These are phyloP conservation scores for Gymnoscopelus braueri DNA, from an alignment of 2,797 vertebrate species.

Conservation along the genomic window DNA sequence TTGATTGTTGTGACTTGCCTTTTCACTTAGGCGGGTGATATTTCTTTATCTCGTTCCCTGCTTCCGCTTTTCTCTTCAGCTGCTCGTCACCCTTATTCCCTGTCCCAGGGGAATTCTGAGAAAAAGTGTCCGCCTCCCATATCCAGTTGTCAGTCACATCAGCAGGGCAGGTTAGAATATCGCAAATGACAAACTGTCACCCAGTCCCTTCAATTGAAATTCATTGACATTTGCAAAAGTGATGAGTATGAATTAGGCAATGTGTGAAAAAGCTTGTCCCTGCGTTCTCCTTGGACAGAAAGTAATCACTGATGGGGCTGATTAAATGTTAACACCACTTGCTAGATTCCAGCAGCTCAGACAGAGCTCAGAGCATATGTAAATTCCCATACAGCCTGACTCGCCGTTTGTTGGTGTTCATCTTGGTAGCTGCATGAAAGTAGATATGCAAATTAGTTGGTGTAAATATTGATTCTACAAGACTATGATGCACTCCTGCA, in stretches of 20 bases:
- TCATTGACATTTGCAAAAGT: slow-evolving; percentile 67
- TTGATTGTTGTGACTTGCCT: slow-evolving; percentile 58
- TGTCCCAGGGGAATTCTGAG: slow-evolving; percentile 44
- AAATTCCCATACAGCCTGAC: background rate
- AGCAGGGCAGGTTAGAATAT: slow-evolving; percentile 47
- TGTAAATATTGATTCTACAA: background rate
- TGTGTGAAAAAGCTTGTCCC: slow-evolving; percentile 1
- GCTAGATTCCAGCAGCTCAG: background rate
- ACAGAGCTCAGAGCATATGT: background rate
- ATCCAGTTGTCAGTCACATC: slow-evolving; percentile 59
- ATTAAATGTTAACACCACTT: background rate
- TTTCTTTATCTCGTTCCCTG: slow-evolving; percentile 76
- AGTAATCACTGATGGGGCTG: background rate
- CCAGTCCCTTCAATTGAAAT: slow-evolving; percentile 59
- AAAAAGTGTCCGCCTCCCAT: slow-evolving; percentile 46
- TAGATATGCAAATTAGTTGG: background rate
- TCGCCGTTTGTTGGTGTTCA: no score
- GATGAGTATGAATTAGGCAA: slow-evolving; percentile 34
- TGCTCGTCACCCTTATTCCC: slow-evolving; percentile 57
- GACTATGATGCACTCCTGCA: background rate
- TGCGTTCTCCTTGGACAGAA: background rate
- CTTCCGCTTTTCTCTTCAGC: slow-evolving; percentile 47
- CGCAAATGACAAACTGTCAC: slow-evolving; percentile 53
- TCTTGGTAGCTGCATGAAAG: no score
- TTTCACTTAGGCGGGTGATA: slow-evolving; percentile 71